phyloP scores from a whole-genome alignment of 2,797 vertebrate species.

The Rhinoraja longicauda region DNA sequence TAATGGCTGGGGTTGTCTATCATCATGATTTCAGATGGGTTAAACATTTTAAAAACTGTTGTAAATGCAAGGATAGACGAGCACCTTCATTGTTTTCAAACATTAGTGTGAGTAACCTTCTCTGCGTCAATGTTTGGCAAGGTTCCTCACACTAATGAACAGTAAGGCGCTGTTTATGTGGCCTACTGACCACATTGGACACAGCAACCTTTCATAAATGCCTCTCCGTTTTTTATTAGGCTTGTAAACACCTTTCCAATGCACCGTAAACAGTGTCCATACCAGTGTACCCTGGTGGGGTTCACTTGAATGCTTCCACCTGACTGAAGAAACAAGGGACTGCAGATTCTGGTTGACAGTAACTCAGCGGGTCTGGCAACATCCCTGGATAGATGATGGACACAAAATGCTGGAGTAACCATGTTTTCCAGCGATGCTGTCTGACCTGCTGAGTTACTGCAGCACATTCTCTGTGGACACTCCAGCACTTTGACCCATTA shows the following conservation, averaged over 20 bases:
- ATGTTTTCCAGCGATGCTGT: too few species aligned
- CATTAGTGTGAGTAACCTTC: too few species aligned
- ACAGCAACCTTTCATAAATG: not conserved
- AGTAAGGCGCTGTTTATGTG: not conserved
- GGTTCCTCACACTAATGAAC: not conserved
- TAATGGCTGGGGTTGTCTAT: not conserved
- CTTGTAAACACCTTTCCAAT: not conserved
- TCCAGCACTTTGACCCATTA: too few species aligned
- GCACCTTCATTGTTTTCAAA: not conserved
- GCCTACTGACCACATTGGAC: not conserved
- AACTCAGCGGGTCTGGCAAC: too few species aligned
- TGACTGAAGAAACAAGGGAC: not conserved
- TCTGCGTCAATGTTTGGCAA: not conserved
- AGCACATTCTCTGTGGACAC: too few species aligned
- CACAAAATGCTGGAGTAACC: too few species aligned
- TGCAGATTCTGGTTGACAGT: too few species aligned
- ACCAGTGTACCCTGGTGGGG: not conserved
- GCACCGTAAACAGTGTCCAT: not conserved
- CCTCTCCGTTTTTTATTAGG: not conserved
- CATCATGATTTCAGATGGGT: not conserved
- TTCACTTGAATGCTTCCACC: not conserved
- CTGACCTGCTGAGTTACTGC: too few species aligned
- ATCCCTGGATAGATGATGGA: too few species aligned
- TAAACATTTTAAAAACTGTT: not conserved
- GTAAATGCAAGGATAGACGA: not conserved